Evolutionary conservation across 2,797 vertebrate species (phyloP).

Genomic region (Petrocephalus sullivani): DNA sequence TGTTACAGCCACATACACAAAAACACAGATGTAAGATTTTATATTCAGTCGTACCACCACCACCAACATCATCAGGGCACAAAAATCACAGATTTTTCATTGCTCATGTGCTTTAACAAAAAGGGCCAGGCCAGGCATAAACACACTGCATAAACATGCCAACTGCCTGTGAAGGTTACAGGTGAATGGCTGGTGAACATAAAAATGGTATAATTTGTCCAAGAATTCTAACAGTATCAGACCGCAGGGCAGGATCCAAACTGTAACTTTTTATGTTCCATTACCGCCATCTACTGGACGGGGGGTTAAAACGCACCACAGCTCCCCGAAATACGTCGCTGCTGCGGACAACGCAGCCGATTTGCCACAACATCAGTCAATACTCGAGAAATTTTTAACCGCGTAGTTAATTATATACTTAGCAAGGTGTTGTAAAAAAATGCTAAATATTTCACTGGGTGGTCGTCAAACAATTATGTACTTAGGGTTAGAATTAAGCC

Average conservation of each 20-base stretch:
- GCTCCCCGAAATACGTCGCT: not conserved
- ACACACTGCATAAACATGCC: not conserved
- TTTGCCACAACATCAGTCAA: not conserved
- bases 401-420: not conserved
- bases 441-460: not conserved
- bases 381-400: not conserved
- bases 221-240: not conserved
- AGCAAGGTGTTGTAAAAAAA: not conserved
- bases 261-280: not conserved
- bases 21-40: slow-evolving; percentile 14
- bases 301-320: not conserved
- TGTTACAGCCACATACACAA: slow-evolving; percentile 30
- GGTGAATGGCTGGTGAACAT: not conserved
- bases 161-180: not conserved
- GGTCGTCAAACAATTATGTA: not conserved
- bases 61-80: not conserved
- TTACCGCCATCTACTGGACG: not conserved
- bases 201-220: not conserved
- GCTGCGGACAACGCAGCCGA: not conserved
- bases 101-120: not conserved
- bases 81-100: not conserved
- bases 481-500: not conserved
- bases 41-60: not conserved
- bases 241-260: not conserved
- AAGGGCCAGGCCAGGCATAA: not conserved